Conservation (phyloP, 2,113 vertebrate genomes). For the Phainopepla nitens region DNA sequence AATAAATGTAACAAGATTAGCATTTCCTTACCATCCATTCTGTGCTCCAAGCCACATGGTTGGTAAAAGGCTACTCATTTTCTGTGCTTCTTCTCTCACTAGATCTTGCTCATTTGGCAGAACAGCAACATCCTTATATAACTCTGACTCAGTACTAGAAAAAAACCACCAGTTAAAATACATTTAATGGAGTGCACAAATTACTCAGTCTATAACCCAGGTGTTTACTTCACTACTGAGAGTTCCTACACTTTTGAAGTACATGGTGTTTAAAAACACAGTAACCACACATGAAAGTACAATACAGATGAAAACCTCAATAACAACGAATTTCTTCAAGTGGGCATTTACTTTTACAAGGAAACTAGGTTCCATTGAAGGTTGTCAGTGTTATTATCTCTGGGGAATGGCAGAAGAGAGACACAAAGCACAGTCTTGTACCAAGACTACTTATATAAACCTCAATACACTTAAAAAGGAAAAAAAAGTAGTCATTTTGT, state of each 20-base stretch:
- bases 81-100: conserved; percentile 93
- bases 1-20: neutral
- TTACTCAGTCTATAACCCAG: neutral
- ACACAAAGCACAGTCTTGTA: neutral
- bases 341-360: neutral
- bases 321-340: neutral
- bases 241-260: neutral
- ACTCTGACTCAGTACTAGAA: conserved; percentile 80
- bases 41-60: conserved; percentile 99
- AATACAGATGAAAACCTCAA: neutral
- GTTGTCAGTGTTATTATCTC: neutral
- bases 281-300: neutral
- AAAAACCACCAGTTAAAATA: neutral
- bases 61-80: conserved; percentile 95
- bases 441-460: neutral
- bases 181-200: neutral
- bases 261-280: neutral
- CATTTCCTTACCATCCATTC: conserved; percentile 87
- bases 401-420: neutral
- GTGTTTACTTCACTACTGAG: neutral
- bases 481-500: neutral
- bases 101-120: conserved; percentile 88
- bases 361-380: neutral
- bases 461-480: neutral
- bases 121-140: conserved; percentile 83